phyloP scores from a whole-genome alignment of 1,140 invertebrate species.

The Nymphalis io region DNA sequence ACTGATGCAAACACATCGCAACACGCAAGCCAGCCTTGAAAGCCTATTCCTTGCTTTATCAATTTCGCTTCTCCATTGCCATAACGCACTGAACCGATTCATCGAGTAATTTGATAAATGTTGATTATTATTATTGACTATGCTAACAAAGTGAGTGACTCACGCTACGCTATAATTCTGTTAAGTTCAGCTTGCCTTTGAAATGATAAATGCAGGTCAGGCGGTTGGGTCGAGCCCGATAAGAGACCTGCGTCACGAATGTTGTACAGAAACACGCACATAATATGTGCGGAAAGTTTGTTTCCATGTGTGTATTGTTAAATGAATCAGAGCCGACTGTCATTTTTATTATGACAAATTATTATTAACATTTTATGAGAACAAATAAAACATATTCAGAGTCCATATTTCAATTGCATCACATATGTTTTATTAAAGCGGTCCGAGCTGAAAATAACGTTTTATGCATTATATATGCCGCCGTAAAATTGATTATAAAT shows the following conservation, averaged over 20 bases:
- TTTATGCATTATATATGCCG: constrained; percentile 4
- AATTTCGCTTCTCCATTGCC: constrained; percentile 59
- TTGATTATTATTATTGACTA: constrained; percentile 67
- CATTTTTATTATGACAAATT: constrained; percentile 32
- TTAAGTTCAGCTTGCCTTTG: constrained; percentile 42
- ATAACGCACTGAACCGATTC: constrained; percentile 51
- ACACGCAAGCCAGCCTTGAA: constrained; percentile 73
- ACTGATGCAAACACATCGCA: constrained; percentile 76
- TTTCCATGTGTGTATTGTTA: constrained; percentile 12
- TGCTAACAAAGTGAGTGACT: constrained; percentile 62
- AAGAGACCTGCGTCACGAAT: constrained; percentile 44
- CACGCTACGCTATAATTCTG: constrained; percentile 42
- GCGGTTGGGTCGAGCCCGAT: constrained; percentile 42
- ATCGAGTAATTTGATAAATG: constrained; percentile 74
- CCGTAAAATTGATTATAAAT: constrained; percentile 25
- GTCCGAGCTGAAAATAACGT: constrained; percentile 14
- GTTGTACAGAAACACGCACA: constrained; percentile 30
- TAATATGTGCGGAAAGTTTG: constrained; percentile 4
- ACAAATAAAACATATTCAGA: constrained; percentile 13
- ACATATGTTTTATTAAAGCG: constrained; percentile 3
- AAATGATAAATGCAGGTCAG: constrained; percentile 52
- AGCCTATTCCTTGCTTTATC: constrained; percentile 77
- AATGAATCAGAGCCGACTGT: constrained; percentile 25
- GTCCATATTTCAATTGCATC: background rate
- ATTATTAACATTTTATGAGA: constrained; percentile 25